phyloP scores from a whole-genome alignment of 2,113 vertebrate genomes.

The Tiliqua scincoides region DNA sequence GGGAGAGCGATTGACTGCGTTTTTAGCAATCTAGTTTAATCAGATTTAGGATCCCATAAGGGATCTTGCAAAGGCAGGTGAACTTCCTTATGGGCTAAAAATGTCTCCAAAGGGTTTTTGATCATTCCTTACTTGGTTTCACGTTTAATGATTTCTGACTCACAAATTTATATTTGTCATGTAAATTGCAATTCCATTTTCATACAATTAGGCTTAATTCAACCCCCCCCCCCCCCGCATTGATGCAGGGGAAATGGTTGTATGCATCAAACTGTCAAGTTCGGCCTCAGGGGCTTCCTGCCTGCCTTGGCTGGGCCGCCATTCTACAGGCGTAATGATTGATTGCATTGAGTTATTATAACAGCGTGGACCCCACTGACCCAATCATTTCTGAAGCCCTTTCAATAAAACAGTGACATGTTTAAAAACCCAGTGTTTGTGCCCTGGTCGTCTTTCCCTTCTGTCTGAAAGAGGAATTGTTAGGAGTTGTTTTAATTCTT shows the following conservation, averaged over 20 bases:
- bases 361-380: background rate
- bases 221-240: background rate
- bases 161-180: constrained; percentile 1
- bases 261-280: background rate
- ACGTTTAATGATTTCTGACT: constrained; percentile 8
- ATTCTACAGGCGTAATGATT: background rate
- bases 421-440: background rate
- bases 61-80: background rate
- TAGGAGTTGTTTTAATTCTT: background rate
- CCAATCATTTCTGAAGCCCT: background rate
- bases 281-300: background rate
- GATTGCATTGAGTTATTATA: background rate
- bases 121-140: background rate
- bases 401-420: background rate
- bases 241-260: background rate
- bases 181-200: constrained; percentile 7
- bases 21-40: background rate
- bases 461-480: background rate
- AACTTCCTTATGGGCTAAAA: background rate
- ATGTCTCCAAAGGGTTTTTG: background rate
- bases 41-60: background rate
- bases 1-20: background rate
- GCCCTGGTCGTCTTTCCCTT: background rate
- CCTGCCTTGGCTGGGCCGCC: background rate
- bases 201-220: background rate